Evolutionary conservation across 2,797 vertebrate genomes (phyloP).

Genomic region (Simalia tracyae): DNA sequence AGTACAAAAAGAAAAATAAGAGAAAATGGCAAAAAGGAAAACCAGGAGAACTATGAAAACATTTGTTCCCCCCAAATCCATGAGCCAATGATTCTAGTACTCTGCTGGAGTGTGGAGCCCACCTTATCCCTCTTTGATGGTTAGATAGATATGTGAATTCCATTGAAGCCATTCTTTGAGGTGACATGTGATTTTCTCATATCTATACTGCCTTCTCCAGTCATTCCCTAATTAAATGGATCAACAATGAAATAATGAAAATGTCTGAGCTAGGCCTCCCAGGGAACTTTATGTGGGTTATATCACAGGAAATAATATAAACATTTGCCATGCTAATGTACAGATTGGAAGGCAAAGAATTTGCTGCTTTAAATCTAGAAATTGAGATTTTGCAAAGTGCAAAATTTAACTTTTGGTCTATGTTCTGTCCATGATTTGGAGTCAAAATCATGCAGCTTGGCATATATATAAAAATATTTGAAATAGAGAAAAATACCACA

Average conservation of each 20-base stretch:
- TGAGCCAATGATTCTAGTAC: too few relatives aligned
- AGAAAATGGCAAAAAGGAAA: neutral
- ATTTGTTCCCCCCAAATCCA: too few relatives aligned
- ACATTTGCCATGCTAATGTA: neutral
- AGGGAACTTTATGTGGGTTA: neutral
- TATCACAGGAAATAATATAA: neutral
- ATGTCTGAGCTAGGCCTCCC: neutral
- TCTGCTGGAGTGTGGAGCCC: neutral
- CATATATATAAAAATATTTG: neutral
- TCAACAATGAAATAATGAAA: neutral
- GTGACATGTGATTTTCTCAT: too few relatives aligned
- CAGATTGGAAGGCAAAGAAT: neutral
- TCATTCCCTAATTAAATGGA: neutral
- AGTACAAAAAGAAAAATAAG: neutral
- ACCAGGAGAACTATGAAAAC: neutral
- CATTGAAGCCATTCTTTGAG: neutral
- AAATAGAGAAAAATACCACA: neutral
- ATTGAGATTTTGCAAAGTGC: neutral
- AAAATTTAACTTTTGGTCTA: neutral
- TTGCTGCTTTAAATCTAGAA: neutral
- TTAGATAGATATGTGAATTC: neutral
- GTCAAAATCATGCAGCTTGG: neutral
- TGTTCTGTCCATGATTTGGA: neutral
- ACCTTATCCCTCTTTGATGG: neutral
- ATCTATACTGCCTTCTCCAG: neutral